These are phyloP conservation scores for Epinotia demarniana DNA, from an alignment of 2,888 invertebrate species.

Conservation along the genomic window DNA sequence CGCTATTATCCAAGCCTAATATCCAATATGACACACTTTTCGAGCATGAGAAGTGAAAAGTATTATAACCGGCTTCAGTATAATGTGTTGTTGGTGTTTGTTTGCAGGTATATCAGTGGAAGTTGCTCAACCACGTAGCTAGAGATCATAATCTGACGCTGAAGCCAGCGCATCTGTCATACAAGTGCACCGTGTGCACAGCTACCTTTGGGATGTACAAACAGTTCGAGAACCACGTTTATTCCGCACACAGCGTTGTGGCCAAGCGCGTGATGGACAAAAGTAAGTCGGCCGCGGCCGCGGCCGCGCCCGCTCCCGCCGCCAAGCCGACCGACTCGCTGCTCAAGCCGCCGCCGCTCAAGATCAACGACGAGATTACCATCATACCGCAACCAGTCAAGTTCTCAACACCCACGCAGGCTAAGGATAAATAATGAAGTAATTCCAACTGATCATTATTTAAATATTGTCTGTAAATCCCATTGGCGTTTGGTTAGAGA, in stretches of 20 bases:
- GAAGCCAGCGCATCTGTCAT: conserved; percentile 96
- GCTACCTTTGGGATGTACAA: conserved; percentile 98
- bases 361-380: conserved; percentile 95
- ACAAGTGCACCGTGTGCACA: conserved; percentile 97
- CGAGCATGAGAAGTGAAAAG: too few relatives aligned
- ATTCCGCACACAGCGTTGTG: conserved; percentile 95
- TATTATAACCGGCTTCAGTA: not conserved
- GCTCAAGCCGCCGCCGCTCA: conserved; percentile 91
- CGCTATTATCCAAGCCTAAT: too few relatives aligned
- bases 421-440: conserved; percentile 69
- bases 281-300: conserved; percentile 62
- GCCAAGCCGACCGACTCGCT: conserved; percentile 65
- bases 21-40: too few relatives aligned
- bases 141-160: conserved; percentile 96
- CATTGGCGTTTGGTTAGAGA: too few relatives aligned
- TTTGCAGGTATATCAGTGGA: conserved; percentile 95
- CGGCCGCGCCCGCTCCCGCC: conserved; percentile 58
- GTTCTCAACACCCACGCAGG: conserved; percentile 50
- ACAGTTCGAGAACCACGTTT: conserved; percentile 97
- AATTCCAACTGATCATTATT: conserved; percentile 23
- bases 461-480: not conserved
- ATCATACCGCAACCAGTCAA: conserved; percentile 93
- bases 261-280: conserved; percentile 88
- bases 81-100: conserved; percentile 43
- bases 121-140: conserved; percentile 95